Evolutionary conservation across 2,888 invertebrate species (phyloP).

Genomic region (Callinectes sapidus): DNA sequence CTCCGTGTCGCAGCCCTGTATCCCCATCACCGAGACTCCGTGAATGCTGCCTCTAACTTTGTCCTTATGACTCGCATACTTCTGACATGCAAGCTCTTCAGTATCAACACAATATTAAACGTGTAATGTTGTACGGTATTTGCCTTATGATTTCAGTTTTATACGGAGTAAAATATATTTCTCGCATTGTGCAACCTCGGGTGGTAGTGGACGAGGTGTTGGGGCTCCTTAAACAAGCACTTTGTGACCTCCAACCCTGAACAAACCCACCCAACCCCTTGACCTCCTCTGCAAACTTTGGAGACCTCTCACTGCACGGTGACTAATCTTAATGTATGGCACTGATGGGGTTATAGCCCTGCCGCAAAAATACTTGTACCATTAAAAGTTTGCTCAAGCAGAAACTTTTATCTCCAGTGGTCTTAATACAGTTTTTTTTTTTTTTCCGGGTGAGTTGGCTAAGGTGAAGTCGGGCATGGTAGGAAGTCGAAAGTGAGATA

Average conservation of each 20-base stretch:
- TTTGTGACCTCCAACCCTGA: slow-evolving; percentile 11
- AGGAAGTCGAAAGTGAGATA: neutral
- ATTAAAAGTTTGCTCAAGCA: slow-evolving; percentile 6
- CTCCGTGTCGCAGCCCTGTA: neutral
- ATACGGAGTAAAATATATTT: neutral
- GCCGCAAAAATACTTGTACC: neutral
- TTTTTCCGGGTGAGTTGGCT: neutral
- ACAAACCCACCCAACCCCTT: slow-evolving; percentile 22
- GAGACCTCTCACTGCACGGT: neutral
- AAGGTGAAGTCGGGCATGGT: neutral
- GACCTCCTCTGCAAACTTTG: slow-evolving; percentile 13
- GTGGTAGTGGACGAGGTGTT: slow-evolving; percentile 12
- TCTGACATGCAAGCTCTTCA: neutral
- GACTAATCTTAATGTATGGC: slow-evolving; percentile 24
- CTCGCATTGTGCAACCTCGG: neutral
- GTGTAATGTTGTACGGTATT: too few species aligned
- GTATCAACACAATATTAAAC: neutral
- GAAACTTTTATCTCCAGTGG: neutral
- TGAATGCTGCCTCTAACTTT: neutral
- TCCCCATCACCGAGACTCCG: neutral
- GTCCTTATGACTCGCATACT: neutral
- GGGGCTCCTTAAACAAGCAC: slow-evolving; percentile 29
- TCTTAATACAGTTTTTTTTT: neutral
- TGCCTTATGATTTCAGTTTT: neutral
- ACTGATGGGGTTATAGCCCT: neutral